Evolutionary conservation across 2,888 invertebrate genomes (phyloP).

Genomic region (Catocala nupta): DNA sequence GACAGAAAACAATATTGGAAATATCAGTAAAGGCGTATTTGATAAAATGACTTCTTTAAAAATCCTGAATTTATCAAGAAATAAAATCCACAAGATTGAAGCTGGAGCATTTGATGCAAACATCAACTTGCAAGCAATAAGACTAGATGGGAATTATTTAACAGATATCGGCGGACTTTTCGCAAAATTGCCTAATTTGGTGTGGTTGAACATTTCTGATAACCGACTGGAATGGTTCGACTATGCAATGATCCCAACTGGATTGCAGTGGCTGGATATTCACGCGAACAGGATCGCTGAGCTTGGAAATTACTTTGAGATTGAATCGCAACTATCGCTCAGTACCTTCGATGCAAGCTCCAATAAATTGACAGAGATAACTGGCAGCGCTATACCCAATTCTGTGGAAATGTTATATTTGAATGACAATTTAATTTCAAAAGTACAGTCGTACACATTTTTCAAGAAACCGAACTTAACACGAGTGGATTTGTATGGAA

Average conservation of each 20-base stretch:
- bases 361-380: conserved; percentile 93
- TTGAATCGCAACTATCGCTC: conserved; percentile 92
- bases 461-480: conserved; percentile 95
- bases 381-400: conserved; percentile 94
- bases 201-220: conserved; percentile 95
- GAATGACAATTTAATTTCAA: conserved; percentile 93
- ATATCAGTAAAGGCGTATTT: conserved; percentile 93
- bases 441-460: conserved; percentile 95
- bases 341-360: conserved; percentile 94
- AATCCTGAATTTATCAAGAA: conserved; percentile 94
- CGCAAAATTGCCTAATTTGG: conserved; percentile 92
- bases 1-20: conserved; percentile 94
- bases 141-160: conserved; percentile 93
- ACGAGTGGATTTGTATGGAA: conserved; percentile 93
- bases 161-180: conserved; percentile 93
- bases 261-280: conserved; percentile 94
- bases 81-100: conserved; percentile 93
- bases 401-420: conserved; percentile 93
- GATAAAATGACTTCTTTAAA: conserved; percentile 92
- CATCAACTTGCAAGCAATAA: conserved; percentile 92
- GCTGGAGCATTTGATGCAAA: conserved; percentile 93
- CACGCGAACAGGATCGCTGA: conserved; percentile 94
- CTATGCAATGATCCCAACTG: conserved; percentile 94
- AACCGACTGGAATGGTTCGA: conserved; percentile 94
- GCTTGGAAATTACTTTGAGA: conserved; percentile 94